Base-by-base conservation (phyloP, 2,888 invertebrate genomes). In the Trichopoda pennipes region DNA sequence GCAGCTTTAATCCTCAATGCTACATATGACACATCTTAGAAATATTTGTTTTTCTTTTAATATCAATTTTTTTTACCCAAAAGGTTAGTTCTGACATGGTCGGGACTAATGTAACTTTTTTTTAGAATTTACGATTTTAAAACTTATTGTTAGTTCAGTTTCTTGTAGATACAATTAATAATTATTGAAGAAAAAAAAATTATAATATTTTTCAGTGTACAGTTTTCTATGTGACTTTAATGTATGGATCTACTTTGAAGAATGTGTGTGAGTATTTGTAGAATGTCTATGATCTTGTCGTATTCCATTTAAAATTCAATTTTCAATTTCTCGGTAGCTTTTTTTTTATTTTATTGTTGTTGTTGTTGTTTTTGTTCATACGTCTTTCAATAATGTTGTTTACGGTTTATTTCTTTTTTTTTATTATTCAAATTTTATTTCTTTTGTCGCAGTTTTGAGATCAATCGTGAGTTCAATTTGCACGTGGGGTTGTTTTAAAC, bases 391-490 rank as follows among this genome's bases (percentile, higher is more conserved):
- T 69, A 66, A 77, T 69, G 63, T 83, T 77, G 83, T 73, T 72
- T 66, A 63, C 32, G 58, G 63, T 55, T 56, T 28, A 28, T 4
- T 28, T 28, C 23, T 28, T 28, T 69, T 77, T 61, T 69, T 19
- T 76, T 69, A 47, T 70, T 70, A 35, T 56, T 76, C 2, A 55
- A 61, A 44, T 56, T 64, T 51, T 70, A 35, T 64, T 69, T 56
- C 70, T 60, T 78, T 60, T 56, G n/a, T 77, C 55, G 72, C 66
- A 70, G 64, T 73, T 78, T 79, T 76, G 72, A 82, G 78, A 79
- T 78, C 81, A 79, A 79, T 75, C 81, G 81, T 81, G 81, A 81
- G 77, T 81, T 81, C 81, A 81, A 77, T 81, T 81, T 81, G 81
- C 80, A 80, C 76, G 79, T 80, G 75, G 83, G 77, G 70, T 77